phyloP scores from a whole-genome alignment of 2,888 invertebrate species.

The Drosophila maculinotata region DNA sequence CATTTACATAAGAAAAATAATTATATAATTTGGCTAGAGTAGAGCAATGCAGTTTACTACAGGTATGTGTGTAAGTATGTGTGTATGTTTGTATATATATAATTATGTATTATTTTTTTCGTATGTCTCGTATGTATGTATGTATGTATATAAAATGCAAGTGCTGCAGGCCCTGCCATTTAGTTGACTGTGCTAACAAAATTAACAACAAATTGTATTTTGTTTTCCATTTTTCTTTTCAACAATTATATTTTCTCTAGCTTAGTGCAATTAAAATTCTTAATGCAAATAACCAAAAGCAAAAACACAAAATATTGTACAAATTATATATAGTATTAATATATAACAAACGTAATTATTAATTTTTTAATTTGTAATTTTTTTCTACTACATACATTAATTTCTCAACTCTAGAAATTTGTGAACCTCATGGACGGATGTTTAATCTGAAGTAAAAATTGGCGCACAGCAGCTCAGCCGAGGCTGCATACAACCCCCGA shows the following conservation, averaged over 20 bases:
- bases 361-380: slow-evolving; percentile 1
- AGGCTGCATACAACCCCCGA: slow-evolving; percentile 76
- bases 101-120: slow-evolving; percentile 20
- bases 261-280: slow-evolving; percentile 24
- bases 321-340: slow-evolving; percentile 29
- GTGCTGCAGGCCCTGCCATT: slow-evolving; percentile 56
- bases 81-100: slow-evolving; percentile 19
- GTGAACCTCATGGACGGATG: slow-evolving; percentile 79
- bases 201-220: slow-evolving; percentile 51
- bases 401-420: slow-evolving; percentile 52
- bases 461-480: slow-evolving; percentile 69
- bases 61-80: slow-evolving; percentile 30
- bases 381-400: slow-evolving; percentile 10
- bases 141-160: slow-evolving; percentile 37
- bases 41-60: slow-evolving; percentile 48
- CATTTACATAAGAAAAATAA: slow-evolving; percentile 62
- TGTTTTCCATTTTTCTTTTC: neutral
- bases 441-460: slow-evolving; percentile 77
- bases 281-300: slow-evolving; percentile 30
- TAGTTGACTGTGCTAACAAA: slow-evolving; percentile 61
- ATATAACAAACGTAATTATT: slow-evolving; percentile 25
- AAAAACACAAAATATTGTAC: slow-evolving; percentile 28
- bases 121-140: no score
- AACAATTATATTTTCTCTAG: slow-evolving; percentile 33
- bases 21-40: slow-evolving; percentile 60